Evolutionary conservation across 2,797 vertebrate genomes (phyloP).

Genomic region (Myiotriccus ornatus): DNA sequence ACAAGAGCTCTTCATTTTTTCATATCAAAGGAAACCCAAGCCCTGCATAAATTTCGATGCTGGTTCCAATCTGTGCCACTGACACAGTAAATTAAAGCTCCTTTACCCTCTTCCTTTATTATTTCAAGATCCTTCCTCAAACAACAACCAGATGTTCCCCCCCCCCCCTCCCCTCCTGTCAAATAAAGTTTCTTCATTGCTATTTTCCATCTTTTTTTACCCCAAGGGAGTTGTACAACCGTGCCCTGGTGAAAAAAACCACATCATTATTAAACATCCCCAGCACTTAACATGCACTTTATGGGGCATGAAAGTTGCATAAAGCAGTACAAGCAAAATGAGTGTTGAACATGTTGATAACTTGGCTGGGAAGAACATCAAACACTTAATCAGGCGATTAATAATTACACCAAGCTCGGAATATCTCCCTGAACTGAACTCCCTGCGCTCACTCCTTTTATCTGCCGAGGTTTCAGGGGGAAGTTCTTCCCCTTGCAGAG

Average conservation of each 20-base stretch:
- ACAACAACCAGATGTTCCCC: background rate
- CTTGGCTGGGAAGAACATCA: constrained; percentile 28
- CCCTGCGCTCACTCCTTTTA: background rate
- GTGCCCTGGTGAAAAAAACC: background rate
- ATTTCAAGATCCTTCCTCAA: background rate
- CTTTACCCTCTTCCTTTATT: background rate
- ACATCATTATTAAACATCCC: background rate
- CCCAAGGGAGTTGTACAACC: background rate
- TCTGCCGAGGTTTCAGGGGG: background rate
- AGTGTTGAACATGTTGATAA: constrained; percentile 35
- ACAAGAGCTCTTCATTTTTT: background rate
- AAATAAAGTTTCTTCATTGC: background rate
- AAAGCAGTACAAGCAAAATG: constrained; percentile 48
- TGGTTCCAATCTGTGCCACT: background rate
- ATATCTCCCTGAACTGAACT: background rate
- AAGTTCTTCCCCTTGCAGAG: background rate
- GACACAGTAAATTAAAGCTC: background rate
- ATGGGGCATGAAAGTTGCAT: constrained; percentile 19
- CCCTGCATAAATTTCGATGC: accelerated
- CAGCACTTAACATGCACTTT: background rate
- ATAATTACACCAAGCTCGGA: background rate
- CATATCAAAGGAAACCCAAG: background rate
- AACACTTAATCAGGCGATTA: constrained; percentile 13
- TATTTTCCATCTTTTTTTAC: background rate
- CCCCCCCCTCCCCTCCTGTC: background rate